Conservation (phyloP, 2,888 invertebrate genomes). For the Cephus pulcher region DNA sequence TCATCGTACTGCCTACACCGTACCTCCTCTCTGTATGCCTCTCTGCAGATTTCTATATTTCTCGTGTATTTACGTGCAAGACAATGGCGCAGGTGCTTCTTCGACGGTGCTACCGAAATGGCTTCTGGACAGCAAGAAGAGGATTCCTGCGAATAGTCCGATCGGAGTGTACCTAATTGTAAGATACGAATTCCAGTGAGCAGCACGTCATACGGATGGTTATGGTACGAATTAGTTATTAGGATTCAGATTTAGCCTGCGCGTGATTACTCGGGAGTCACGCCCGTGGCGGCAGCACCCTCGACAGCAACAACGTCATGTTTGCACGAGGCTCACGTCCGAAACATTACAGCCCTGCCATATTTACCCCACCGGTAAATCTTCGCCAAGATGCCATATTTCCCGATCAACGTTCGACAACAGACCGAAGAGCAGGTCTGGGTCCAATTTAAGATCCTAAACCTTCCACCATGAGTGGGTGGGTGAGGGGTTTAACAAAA, state of each 20-base stretch:
- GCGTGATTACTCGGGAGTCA: constrained; percentile 24
- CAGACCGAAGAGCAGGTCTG: background rate
- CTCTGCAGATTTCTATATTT: background rate
- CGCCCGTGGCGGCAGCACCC: constrained; percentile 23
- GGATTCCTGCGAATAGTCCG: background rate
- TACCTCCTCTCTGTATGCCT: background rate
- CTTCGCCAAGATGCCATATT: background rate
- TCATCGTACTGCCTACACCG: background rate
- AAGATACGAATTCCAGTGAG: background rate
- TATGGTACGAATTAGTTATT: background rate
- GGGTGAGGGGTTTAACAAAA: background rate
- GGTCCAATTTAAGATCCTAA: background rate
- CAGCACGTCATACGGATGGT: background rate
- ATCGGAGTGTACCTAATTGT: background rate
- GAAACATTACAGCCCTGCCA: constrained; percentile 26
- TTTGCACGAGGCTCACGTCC: constrained; percentile 33
- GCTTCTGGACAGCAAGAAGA: background rate
- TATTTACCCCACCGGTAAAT: constrained; percentile 4
- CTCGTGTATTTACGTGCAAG: background rate
- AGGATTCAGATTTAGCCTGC: constrained; percentile 17
- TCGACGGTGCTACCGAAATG: background rate
- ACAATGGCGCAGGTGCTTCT: background rate
- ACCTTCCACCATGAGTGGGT: background rate
- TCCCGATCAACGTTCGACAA: background rate
- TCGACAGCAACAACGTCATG: constrained; percentile 17